Conservation (phyloP, 2,113 vertebrate genomes). For the Leucopsar rothschildi region DNA sequence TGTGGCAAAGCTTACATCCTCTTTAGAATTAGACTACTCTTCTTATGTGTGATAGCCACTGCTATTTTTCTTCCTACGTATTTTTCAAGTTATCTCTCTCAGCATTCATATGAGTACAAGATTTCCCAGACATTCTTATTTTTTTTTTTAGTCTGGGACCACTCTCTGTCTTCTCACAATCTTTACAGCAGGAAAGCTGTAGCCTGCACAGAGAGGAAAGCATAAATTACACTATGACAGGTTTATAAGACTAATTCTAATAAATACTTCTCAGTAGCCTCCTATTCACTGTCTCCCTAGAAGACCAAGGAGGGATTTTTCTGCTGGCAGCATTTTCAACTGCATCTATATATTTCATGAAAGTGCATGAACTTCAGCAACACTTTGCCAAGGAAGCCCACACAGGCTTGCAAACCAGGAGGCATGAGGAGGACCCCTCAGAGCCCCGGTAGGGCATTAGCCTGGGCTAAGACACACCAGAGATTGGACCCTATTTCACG, state of each 20-base stretch:
- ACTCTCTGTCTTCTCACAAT: background rate
- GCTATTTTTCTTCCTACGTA: constrained; percentile 1
- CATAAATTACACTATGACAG: constrained; percentile 14
- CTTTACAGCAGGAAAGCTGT: background rate
- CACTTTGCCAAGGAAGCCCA: background rate
- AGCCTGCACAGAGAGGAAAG: constrained; percentile 1
- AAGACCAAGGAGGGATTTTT: background rate
- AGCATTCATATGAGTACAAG: background rate
- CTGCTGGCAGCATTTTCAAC: background rate
- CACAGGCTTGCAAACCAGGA: background rate
- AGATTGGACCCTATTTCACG: background rate
- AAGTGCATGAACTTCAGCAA: background rate
- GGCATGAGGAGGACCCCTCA: background rate
- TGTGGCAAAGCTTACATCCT: background rate
- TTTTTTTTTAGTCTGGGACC: background rate
- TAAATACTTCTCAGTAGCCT: constrained; percentile 21
- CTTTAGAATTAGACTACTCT: constrained; percentile 10
- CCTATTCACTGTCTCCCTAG: background rate
- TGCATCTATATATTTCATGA: background rate
- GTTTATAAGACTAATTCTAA: constrained; percentile 55
- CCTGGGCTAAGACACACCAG: background rate
- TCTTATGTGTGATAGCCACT: background rate
- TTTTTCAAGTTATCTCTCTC: constrained; percentile 7
- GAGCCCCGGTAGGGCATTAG: background rate
- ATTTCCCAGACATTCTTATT: background rate